Conservation (phyloP, 1,140 invertebrate species). For the Drosophila bipectinata region DNA sequence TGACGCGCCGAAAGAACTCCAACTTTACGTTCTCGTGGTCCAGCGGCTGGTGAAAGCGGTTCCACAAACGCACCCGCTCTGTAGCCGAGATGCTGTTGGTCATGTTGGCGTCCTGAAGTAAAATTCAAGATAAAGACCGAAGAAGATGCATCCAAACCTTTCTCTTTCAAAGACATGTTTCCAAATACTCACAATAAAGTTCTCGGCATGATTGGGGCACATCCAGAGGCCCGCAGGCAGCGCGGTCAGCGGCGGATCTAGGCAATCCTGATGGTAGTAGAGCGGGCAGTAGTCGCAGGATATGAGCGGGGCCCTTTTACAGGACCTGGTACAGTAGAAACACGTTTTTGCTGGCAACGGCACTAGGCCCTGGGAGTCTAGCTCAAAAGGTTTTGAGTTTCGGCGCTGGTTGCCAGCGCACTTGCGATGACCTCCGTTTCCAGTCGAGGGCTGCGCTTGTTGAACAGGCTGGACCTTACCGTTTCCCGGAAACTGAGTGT, state of each 20-base stretch:
- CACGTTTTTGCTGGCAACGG: conserved; percentile 93
- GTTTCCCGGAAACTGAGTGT: conserved; percentile 92
- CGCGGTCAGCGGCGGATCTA: conserved; percentile 95
- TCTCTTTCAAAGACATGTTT: neutral
- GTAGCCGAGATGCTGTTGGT: conserved; percentile 91
- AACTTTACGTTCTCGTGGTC: conserved; percentile 94
- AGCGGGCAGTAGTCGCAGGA: conserved; percentile 97
- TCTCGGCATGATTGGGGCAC: conserved; percentile 98
- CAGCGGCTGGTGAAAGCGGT: conserved; percentile 90
- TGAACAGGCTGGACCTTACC: conserved; percentile 86
- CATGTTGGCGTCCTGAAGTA: conserved; percentile 90
- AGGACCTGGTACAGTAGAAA: conserved; percentile 93
- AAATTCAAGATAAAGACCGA: neutral
- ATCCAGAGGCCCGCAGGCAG: conserved; percentile 96
- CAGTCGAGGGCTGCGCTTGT: conserved; percentile 33
- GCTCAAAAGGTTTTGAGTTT: conserved; percentile 86
- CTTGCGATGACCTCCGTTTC: conserved; percentile 63
- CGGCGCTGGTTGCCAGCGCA: conserved; percentile 55
- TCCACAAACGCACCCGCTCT: conserved; percentile 93
- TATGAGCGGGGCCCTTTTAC: conserved; percentile 91
- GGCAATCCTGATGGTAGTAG: conserved; percentile 95
- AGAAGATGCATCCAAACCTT: too few relatives aligned
- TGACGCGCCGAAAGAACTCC: conserved; percentile 92
- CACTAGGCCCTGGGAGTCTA: conserved; percentile 91
- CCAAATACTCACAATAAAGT: conserved; percentile 88